These are phyloP conservation scores for Poecilia wingei DNA, from an alignment of 2,797 vertebrate species.

Conservation along the genomic window DNA sequence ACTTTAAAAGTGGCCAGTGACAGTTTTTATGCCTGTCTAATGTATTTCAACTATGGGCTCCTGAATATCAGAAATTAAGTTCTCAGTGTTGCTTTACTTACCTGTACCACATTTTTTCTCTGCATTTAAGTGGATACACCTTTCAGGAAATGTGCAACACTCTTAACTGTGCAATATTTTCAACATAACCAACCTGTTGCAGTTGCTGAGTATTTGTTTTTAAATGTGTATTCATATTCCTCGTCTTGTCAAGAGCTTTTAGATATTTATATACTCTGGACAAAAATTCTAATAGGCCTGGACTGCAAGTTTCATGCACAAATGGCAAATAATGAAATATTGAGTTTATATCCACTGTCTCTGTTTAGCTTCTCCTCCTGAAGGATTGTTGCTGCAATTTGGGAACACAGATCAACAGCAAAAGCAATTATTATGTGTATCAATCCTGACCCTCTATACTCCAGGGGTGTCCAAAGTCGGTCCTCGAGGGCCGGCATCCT, in stretches of 20 bases:
- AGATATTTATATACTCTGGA: too few relatives aligned
- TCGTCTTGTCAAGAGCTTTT: too few relatives aligned
- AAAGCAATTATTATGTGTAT: background rate
- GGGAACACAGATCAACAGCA: background rate
- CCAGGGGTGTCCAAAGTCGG: too few relatives aligned
- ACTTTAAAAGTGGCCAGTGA: background rate
- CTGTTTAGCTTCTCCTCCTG: background rate
- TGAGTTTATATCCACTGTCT: background rate
- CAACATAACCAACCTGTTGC: too few relatives aligned
- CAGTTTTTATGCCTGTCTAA: background rate
- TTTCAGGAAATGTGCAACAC: background rate
- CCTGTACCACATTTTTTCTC: background rate
- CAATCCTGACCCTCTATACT: background rate
- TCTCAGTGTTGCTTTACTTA: background rate
- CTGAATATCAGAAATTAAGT: background rate
- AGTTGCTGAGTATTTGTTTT: too few relatives aligned
- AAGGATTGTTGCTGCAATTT: background rate
- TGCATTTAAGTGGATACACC: background rate
- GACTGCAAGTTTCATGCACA: too few relatives aligned
- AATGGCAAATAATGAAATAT: too few relatives aligned
- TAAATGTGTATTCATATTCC: too few relatives aligned
- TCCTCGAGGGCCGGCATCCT: too few relatives aligned
- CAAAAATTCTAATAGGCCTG: too few relatives aligned
- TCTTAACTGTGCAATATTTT: too few relatives aligned
- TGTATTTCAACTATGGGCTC: background rate